Percentiles rank a stretch among this genome's conserved stretches.
Evolutionary conservation across 1,140 invertebrate species (phyloP).

Genomic region (Atopsyche davidsoni): DNA sequence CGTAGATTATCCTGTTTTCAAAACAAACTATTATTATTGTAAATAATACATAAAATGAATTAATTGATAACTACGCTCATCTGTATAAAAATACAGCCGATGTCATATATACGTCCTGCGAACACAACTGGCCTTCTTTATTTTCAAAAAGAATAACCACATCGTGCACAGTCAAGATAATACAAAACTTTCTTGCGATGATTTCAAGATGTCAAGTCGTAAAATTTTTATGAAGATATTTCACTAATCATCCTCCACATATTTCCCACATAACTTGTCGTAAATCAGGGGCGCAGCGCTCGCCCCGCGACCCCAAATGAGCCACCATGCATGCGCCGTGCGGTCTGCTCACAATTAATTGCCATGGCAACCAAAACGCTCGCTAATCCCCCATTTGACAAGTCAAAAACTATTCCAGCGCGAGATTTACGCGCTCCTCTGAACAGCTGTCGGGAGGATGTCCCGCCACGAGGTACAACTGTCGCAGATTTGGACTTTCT

Average conservation of each 20-base stretch:
- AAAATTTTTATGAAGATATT: no score
- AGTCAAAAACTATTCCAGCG: slow-evolving; percentile 27
- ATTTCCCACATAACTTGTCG: not conserved
- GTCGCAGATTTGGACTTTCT: not conserved
- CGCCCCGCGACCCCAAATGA: not conserved
- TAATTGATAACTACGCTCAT: no score
- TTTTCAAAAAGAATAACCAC: no score
- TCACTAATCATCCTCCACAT: not conserved
- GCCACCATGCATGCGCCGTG: slow-evolving; percentile 12
- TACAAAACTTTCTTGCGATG: no score
- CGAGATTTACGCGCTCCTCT: slow-evolving; percentile 23
- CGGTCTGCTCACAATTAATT: slow-evolving; percentile 25
- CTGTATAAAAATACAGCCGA: no score
- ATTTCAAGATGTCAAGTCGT: no score
- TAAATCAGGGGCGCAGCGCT: not conserved
- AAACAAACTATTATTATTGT: no score
- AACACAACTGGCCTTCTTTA: no score
- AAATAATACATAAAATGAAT: no score
- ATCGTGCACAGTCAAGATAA: no score
- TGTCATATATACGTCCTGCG: no score
- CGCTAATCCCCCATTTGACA: slow-evolving; percentile 25
- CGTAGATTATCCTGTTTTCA: no score
- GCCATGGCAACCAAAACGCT: slow-evolving; percentile 10
- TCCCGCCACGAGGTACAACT: not conserved
- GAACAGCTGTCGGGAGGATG: slow-evolving; percentile 20